A percentile compares a stretch with the other conserved stretches of the same genome.
Evolutionary conservation across 2,888 invertebrate species (phyloP).

Genomic region (Melieria omissa): DNA sequence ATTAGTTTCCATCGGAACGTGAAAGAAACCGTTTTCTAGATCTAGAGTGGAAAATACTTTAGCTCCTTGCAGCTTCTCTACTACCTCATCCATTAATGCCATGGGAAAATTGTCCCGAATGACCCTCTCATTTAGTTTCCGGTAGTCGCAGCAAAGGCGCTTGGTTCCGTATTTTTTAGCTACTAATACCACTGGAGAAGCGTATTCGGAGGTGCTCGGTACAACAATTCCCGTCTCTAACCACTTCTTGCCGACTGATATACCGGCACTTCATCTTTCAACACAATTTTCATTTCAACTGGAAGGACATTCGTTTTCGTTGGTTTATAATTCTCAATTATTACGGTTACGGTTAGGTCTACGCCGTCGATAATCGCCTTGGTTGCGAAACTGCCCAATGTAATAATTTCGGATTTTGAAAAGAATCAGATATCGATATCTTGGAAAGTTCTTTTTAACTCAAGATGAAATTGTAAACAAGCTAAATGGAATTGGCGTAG

Average conservation of each 20-base stretch:
- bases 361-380: background rate
- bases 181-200: conserved; percentile 44
- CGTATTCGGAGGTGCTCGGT: conserved; percentile 55
- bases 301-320: background rate
- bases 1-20: conserved; percentile 33
- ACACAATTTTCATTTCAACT: conserved; percentile 33
- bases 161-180: conserved; percentile 35
- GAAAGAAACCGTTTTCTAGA: conserved; percentile 39
- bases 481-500: too few species aligned
- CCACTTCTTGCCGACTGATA: conserved; percentile 45
- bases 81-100: conserved; percentile 34
- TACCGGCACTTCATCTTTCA: conserved; percentile 26
- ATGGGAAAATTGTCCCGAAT: conserved; percentile 39
- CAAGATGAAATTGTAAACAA: too few species aligned
- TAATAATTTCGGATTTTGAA: background rate
- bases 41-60: conserved; percentile 36
- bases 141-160: conserved; percentile 36
- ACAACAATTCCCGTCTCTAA: conserved; percentile 53
- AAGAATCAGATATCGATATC: too few species aligned
- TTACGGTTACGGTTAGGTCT: background rate
- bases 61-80: conserved; percentile 29
- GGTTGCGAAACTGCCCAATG: background rate
- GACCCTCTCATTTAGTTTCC: conserved; percentile 32
- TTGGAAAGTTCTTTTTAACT: too few species aligned
- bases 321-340: conserved; percentile 20